Conservation (phyloP, 2,888 invertebrate species). For the Subacronicta megacephala region DNA sequence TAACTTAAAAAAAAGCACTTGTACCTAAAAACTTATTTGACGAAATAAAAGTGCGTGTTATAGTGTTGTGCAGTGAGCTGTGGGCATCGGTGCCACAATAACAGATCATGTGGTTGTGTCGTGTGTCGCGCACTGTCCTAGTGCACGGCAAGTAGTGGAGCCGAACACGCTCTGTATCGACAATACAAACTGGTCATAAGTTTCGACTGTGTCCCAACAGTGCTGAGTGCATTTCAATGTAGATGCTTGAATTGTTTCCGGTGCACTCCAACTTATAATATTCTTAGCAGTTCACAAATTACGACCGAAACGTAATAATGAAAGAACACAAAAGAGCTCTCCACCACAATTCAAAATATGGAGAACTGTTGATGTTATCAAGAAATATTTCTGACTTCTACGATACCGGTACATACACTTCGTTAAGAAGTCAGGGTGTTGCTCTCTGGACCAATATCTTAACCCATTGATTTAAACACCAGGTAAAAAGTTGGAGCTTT, state of each 20-base stretch:
- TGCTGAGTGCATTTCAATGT: slow-evolving; percentile 56
- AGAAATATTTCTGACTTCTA: slow-evolving; percentile 11
- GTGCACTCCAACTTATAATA: slow-evolving; percentile 42
- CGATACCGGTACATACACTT: too few relatives aligned
- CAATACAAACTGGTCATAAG: slow-evolving; percentile 39
- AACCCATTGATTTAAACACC: too few relatives aligned
- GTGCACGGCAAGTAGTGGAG: too few relatives aligned
- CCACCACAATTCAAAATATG: slow-evolving; percentile 3
- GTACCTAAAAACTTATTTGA: not conserved
- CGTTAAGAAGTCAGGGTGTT: too few relatives aligned
- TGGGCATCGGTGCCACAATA: not conserved
- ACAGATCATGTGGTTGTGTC: too few relatives aligned
- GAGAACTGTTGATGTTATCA: slow-evolving; percentile 3
- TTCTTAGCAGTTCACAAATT: slow-evolving; percentile 35
- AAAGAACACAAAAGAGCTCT: slow-evolving; percentile 13
- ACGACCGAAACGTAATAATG: slow-evolving; percentile 23
- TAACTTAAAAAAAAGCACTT: too few relatives aligned
- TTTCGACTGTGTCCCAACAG: slow-evolving; percentile 19
- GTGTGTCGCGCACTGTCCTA: too few relatives aligned
- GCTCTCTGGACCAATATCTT: too few relatives aligned
- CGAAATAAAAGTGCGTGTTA: slow-evolving; percentile 1
- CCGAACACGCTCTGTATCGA: slow-evolving; percentile 9
- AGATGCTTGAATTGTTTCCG: slow-evolving; percentile 27
- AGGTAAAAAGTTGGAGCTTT: too few relatives aligned
- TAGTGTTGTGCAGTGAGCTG: slow-evolving; percentile 1